phyloP scores from a whole-genome alignment of 2,888 invertebrate genomes.

The Brassicogethes aeneus region DNA sequence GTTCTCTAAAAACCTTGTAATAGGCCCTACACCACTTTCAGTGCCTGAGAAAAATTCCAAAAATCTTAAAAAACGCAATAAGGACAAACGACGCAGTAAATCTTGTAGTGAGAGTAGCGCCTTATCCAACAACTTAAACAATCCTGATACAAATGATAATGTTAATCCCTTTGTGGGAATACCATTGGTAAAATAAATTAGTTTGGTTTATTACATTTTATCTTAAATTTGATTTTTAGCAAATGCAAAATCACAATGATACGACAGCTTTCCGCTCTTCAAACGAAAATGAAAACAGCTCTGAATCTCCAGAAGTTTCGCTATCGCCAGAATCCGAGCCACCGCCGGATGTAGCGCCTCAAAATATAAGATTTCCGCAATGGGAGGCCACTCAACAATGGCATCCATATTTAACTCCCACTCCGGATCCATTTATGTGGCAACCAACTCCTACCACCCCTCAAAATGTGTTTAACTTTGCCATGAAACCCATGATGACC shows the following conservation, averaged over 20 bases:
- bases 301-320: too few relatives aligned
- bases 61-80: constrained; percentile 24
- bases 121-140: not conserved
- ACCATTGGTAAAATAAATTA: constrained; percentile 15
- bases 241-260: too few relatives aligned
- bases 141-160: constrained; percentile 8
- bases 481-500: constrained; percentile 26
- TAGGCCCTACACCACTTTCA: constrained; percentile 11
- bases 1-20: constrained; percentile 30
- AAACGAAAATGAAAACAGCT: too few relatives aligned
- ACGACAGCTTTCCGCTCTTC: too few relatives aligned
- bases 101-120: constrained; percentile 18
- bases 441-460: constrained; percentile 18
- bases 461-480: constrained; percentile 16
- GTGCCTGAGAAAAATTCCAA: constrained; percentile 22
- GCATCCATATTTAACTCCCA: constrained; percentile 14
- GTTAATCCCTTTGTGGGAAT: constrained; percentile 18
- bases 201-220: too few relatives aligned
- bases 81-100: constrained; percentile 22
- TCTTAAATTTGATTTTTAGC: too few relatives aligned
- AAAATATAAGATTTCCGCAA: too few relatives aligned
- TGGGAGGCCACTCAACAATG: too few relatives aligned
- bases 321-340: too few relatives aligned
- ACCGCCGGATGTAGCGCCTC: too few relatives aligned
- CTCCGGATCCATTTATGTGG: constrained; percentile 20